Evolutionary conservation across 2,113 vertebrate species (phyloP).

Genomic region (Axis porcinus): DNA sequence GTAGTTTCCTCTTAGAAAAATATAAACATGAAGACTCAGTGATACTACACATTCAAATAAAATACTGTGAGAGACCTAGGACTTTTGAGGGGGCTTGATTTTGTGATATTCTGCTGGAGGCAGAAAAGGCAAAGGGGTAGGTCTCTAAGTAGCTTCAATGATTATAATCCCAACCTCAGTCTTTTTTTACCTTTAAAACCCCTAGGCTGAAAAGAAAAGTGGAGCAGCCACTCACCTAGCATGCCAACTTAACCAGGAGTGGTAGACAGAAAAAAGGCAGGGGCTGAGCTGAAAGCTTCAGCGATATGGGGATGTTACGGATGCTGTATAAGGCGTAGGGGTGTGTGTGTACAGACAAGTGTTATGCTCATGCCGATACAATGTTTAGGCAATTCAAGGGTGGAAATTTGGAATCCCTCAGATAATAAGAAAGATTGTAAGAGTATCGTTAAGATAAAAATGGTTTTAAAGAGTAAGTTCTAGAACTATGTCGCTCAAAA

Average conservation of each 20-base stretch:
- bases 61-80: neutral
- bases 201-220: neutral
- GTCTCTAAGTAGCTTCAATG: neutral
- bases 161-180: neutral
- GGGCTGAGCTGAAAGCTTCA: neutral
- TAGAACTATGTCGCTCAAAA: conserved; percentile 8
- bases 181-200: neutral
- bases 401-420: neutral
- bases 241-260: neutral
- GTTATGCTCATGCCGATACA: fast-evolving
- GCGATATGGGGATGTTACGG: neutral
- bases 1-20: neutral
- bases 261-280: neutral
- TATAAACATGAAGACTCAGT: neutral
- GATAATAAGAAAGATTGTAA: neutral
- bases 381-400: neutral
- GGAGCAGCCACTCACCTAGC: neutral
- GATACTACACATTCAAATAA: neutral
- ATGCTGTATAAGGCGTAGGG: neutral
- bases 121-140: neutral
- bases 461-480: conserved; percentile 11
- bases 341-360: fast-evolving
- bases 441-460: neutral
- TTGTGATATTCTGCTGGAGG: neutral
- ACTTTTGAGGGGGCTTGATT: neutral